These are phyloP conservation scores for Melanotaenia parkinsoni DNA, from an alignment of 2,797 vertebrate species.

Conservation along the genomic window DNA sequence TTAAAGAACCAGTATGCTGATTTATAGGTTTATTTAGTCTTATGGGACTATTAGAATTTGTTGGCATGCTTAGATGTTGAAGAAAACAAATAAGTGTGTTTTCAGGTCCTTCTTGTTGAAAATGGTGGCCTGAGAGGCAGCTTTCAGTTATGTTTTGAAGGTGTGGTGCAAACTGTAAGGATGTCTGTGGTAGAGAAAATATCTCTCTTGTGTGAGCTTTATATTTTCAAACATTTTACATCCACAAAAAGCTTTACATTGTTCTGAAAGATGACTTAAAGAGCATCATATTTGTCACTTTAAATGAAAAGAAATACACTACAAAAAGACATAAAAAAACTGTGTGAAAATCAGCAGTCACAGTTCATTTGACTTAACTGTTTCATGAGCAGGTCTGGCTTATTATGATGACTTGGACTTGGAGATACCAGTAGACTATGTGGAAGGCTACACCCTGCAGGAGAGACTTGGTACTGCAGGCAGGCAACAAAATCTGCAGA, in stretches of 20 bases:
- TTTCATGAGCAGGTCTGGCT: conserved; percentile 62
- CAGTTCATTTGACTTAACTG: not conserved
- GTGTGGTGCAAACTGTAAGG: not conserved
- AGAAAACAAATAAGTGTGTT: not conserved
- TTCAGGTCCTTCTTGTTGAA: not conserved
- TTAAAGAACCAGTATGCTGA: not conserved
- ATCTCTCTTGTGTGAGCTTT: not conserved
- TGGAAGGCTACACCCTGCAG: conserved; percentile 79
- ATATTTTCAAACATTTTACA: not conserved
- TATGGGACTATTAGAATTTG: not conserved
- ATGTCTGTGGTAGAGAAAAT: not conserved
- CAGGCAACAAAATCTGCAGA: conserved; percentile 56
- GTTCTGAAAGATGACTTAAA: not conserved
- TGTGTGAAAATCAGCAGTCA: not conserved
- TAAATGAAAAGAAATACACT: not conserved
- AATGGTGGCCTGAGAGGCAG: not conserved
- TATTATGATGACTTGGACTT: conserved; percentile 82
- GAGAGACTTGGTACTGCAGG: conserved; percentile 61
- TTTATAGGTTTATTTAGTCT: not conserved
- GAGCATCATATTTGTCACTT: not conserved
- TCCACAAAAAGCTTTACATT: not conserved
- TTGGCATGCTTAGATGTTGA: not conserved
- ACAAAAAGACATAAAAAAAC: not conserved
- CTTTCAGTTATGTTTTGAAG: not conserved
- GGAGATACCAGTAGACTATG: conserved; percentile 81